Evolutionary conservation across 2,797 vertebrate species (phyloP).

Genomic region (Danio tinwini): DNA sequence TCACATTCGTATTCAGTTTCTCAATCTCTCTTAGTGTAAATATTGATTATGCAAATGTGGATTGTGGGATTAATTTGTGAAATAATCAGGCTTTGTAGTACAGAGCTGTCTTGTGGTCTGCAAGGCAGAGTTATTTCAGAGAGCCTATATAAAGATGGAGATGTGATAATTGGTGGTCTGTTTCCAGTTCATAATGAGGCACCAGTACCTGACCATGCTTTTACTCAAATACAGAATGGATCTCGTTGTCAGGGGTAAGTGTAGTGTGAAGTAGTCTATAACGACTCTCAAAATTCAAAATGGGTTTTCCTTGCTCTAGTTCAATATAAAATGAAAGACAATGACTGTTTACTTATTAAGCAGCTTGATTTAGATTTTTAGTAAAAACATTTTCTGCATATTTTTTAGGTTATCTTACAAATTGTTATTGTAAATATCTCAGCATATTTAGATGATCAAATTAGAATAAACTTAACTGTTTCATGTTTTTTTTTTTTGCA

Average conservation of each 20-base stretch:
- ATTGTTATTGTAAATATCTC: background rate
- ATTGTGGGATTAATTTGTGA: conserved; percentile 55
- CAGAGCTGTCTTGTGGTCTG: conserved; percentile 49
- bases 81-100: conserved; percentile 33
- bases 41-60: conserved; percentile 55
- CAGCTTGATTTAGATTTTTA: background rate
- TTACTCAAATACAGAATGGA: conserved; percentile 26
- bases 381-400: background rate
- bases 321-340: background rate
- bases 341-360: background rate
- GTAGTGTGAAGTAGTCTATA: background rate
- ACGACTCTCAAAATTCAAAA: background rate
- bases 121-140: conserved; percentile 58
- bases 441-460: background rate
- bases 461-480: background rate
- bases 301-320: background rate
- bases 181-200: conserved; percentile 63
- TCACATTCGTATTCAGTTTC: background rate
- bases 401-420: too few species aligned
- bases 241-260: conserved; percentile 55
- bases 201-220: conserved; percentile 56
- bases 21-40: conserved; percentile 49
- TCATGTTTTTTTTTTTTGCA: too few species aligned
- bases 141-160: conserved; percentile 63
- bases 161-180: conserved; percentile 61